phyloP scores from a whole-genome alignment of 2,113 vertebrate species.

The Ageneiosus marmoratus region DNA sequence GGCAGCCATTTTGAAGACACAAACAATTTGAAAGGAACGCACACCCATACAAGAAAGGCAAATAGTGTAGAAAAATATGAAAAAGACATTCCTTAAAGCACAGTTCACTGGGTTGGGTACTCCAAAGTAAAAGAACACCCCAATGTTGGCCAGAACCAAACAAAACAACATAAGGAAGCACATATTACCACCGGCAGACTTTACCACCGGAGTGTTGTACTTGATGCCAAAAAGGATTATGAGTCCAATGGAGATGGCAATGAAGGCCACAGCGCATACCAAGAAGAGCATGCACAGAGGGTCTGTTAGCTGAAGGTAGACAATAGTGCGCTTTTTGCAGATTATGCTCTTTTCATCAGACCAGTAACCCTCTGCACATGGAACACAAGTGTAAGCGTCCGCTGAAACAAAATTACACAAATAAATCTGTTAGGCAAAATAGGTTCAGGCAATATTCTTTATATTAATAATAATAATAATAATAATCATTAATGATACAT shows the following conservation, averaged over 20 bases:
- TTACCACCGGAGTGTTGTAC: constrained; percentile 79
- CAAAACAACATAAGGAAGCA: constrained; percentile 83
- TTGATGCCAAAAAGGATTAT: constrained; percentile 72
- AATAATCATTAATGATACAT: not conserved
- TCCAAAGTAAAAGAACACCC: constrained; percentile 78
- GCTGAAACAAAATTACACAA: constrained; percentile 48
- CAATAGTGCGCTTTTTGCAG: constrained; percentile 68
- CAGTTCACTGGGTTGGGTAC: constrained; percentile 67
- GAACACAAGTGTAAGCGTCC: constrained; percentile 69
- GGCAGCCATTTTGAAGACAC: constrained; percentile 82
- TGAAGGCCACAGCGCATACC: constrained; percentile 44
- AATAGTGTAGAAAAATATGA: constrained; percentile 70
- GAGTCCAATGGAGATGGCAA: constrained; percentile 61
- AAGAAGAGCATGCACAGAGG: constrained; percentile 67
- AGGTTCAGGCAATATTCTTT: not conserved
- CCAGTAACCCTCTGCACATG: constrained; percentile 76
- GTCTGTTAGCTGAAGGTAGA: constrained; percentile 71
- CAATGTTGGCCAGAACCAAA: constrained; percentile 68
- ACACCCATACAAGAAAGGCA: constrained; percentile 81
- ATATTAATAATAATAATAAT: not conserved
- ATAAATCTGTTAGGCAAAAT: not conserved
- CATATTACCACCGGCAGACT: constrained; percentile 79
- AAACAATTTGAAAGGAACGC: constrained; percentile 82
- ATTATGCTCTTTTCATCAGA: constrained; percentile 65
- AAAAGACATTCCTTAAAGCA: constrained; percentile 68